Percentiles rank a stretch among this genome's conserved stretches.
Evolutionary conservation across 2,888 invertebrate genomes (phyloP).

Genomic region (Colostygia pectinataria): DNA sequence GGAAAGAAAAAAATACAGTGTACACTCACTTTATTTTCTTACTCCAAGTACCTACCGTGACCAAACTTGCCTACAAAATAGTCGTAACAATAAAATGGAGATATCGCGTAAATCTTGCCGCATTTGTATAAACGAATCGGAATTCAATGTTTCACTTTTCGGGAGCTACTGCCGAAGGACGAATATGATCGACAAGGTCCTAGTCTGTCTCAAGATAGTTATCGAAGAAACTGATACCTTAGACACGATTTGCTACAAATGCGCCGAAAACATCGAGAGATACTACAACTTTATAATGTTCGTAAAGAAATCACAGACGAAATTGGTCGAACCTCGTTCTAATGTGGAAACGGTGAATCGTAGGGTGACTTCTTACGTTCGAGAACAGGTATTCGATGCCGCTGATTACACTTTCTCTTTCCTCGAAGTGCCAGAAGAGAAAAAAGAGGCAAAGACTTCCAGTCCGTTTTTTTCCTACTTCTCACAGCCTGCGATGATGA

Average conservation of each 20-base stretch:
- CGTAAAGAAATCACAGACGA: constrained; percentile 62
- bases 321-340: constrained; percentile 41
- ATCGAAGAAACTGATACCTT: constrained; percentile 63
- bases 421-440: constrained; percentile 57
- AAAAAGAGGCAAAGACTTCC: constrained; percentile 56
- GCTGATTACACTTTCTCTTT: constrained; percentile 71
- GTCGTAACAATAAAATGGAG: constrained; percentile 56
- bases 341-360: constrained; percentile 46
- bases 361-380: constrained; percentile 59
- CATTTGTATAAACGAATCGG: constrained; percentile 63
- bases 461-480: constrained; percentile 72
- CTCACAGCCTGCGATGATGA: constrained; percentile 57
- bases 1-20: constrained; percentile 11
- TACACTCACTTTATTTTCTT: not conserved
- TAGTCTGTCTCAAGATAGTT: constrained; percentile 61
- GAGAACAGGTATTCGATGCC: constrained; percentile 61
- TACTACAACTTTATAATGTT: constrained; percentile 62
- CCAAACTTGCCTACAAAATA: not conserved
- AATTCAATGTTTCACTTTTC: constrained; percentile 67
- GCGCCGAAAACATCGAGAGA: constrained; percentile 64
- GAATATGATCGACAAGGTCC: constrained; percentile 64
- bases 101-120: constrained; percentile 61
- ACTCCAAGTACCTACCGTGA: too few species aligned
- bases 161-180: constrained; percentile 59
- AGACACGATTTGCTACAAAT: constrained; percentile 67